Base-by-base conservation (phyloP, 92 coral and sea anemone species). In the Zoanthus sansibaricus region DNA sequence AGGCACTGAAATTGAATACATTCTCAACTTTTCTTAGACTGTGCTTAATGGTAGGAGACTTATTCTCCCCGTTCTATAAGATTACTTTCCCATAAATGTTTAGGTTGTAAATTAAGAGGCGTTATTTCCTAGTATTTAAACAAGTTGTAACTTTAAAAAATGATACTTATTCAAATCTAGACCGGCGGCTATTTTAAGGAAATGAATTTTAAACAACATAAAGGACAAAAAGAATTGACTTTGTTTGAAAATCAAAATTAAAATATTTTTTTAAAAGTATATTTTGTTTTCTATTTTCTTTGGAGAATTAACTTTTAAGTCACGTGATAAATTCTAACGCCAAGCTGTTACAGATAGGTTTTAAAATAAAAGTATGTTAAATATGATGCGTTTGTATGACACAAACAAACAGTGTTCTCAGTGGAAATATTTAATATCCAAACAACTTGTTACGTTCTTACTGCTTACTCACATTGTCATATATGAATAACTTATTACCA, bases 161-260 rank as follows among this genome's bases (percentile, higher is more conserved):
- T 80, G 74, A 14, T 66, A 64, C 64, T 54, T 80, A 7, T 49
- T 16, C 20, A 47, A 44, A 44, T 61, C 44, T 79, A 45, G 62
- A 62, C 62, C 73, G 42, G 16, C 62, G 74, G 85, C 17, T 45
- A 64, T 80, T 42, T 12, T 9, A 64, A 16, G 64, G 58, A 80
- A 79, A 64, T 31, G 18, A 80, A 17, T 58, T 1, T 62, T 62
- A 33, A 18, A 44, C 18, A 55, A 4, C 45, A 44, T 21, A 79
- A 66, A 14, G 20, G 48, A 20, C 18, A 18, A 64, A 66, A 45
- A 4, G 74, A 62, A 25, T 18, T 32, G 44, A 70, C 44, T 79
- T 79, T 79, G 84, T 66, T 18, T 42, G 45, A 79, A 79, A 79
- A 18, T 51, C 9, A 45, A 18, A 79, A 78, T 78, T 1, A 59